Base-by-base conservation (phyloP, 2,797 vertebrate genomes). In the Clarias platycephalus region DNA sequence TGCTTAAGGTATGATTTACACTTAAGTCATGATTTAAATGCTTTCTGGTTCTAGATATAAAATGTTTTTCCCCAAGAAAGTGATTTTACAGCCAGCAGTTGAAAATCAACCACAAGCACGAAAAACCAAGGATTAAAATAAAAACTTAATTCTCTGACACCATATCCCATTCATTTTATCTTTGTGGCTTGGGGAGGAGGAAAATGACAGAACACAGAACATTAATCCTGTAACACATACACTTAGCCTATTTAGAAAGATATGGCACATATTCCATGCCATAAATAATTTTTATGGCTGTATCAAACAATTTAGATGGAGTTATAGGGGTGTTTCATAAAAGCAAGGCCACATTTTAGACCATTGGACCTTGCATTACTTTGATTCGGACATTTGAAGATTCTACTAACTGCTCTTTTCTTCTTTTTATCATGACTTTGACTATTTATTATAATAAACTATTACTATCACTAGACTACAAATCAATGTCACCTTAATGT, bases 61-160 rank as follows among this genome's bases (percentile, higher is more conserved):
- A 94, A 93, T 91, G 91, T 91, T 94, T 80, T 93, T 91, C 93
- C 93, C 88, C 91, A 92, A 91, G 90, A 93, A 90, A 91, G 83
- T 80, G 89, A 86, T 89, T 93, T 94, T 94, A 94, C 63, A 88
- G 91, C 88, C 86, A 89, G 79, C 90, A 93, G 91, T 90, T 92
- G 91, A 93, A 91, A 91, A 88, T 88, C 88, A 85, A 91, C 91
- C 90, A 85, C 91, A 88, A 89, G 82, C 86, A 75, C 74, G 81
- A 60, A 91, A 92, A 91, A 83, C 86, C 40, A 81, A 81, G 88
- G 89, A 91, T 92, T 92, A 88, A 93, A 93, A 91, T 90, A 81
- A 90, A 93, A 90, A 91, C 87, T 66, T 91, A 89, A 92, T 90
- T 93, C 89, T 86, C 72, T 74, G 79, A 90, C 87, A 91, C 92